phyloP scores from a whole-genome alignment of 2,888 invertebrate species.

The Tineola bisselliella region DNA sequence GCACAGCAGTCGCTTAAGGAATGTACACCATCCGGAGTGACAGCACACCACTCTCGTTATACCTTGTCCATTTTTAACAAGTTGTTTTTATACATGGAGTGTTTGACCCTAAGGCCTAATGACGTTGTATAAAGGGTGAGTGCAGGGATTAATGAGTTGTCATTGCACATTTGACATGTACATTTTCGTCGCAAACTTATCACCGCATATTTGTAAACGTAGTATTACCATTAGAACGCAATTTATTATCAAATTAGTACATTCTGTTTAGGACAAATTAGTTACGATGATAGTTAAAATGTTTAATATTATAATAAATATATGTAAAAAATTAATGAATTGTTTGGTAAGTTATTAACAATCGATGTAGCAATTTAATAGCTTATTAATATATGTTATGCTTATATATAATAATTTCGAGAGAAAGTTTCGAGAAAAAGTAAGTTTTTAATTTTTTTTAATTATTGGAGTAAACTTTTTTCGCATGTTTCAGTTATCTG shows the following conservation, averaged over 20 bases:
- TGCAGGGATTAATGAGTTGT: conserved; percentile 40
- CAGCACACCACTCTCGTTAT: too few relatives aligned
- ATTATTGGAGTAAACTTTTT: too few relatives aligned
- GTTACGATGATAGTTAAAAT: background rate
- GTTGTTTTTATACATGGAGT: background rate
- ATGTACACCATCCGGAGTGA: too few relatives aligned
- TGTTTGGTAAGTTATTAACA: too few relatives aligned
- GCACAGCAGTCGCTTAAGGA: too few relatives aligned
- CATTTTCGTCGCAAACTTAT: conserved; percentile 19
- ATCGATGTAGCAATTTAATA: too few relatives aligned
- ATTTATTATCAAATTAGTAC: background rate
- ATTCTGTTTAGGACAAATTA: background rate
- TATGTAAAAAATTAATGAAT: too few relatives aligned
- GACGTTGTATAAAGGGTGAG: conserved; percentile 34
- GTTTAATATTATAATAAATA: background rate
- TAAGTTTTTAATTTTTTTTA: too few relatives aligned
- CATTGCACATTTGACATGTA: conserved; percentile 37
- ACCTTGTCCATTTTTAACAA: background rate
- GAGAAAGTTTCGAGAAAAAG: too few relatives aligned
- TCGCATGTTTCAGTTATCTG: too few relatives aligned
- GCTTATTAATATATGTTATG: too few relatives aligned
- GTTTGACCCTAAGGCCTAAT: conserved; percentile 26
- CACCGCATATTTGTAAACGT: background rate
- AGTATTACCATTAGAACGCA: background rate
- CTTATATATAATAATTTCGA: too few relatives aligned